These are phyloP conservation scores for Elysia crispata DNA, from an alignment of 2,888 invertebrate species.

Conservation along the genomic window DNA sequence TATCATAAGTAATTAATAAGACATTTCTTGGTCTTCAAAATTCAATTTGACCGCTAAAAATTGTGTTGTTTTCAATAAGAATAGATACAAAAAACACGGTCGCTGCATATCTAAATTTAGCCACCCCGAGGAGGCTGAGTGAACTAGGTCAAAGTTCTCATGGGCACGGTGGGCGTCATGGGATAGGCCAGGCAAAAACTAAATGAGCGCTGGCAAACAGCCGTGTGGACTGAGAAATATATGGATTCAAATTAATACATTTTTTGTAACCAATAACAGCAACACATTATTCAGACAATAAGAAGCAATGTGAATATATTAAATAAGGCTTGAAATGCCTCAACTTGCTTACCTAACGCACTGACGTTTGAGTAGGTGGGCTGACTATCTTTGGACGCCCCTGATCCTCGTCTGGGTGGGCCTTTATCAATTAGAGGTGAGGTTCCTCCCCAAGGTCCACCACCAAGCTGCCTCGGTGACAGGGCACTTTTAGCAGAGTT, in stretches of 20 bases:
- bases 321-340: not conserved
- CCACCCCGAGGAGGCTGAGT: no score
- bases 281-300: not conserved
- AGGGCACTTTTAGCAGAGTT: constrained; percentile 77
- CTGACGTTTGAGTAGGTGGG: constrained; percentile 62
- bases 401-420: constrained; percentile 50
- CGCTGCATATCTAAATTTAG: no score
- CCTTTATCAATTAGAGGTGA: constrained; percentile 50
- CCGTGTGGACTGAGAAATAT: no score
- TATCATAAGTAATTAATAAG: no score
- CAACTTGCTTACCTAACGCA: constrained; percentile 58
- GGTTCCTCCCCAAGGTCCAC: constrained; percentile 37
- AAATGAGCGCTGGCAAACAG: not conserved
- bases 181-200: no score
- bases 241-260: no score
- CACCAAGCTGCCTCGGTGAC: constrained; percentile 48
- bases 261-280: not conserved
- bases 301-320: not conserved
- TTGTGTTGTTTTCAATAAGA: no score
- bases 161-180: no score
- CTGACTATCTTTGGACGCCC: constrained; percentile 45
- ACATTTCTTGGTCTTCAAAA: no score
- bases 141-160: no score
- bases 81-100: no score
- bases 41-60: no score